Evolutionary conservation across 2,113 vertebrate genomes (phyloP).

Genomic region (Lepidothrix coronata): DNA sequence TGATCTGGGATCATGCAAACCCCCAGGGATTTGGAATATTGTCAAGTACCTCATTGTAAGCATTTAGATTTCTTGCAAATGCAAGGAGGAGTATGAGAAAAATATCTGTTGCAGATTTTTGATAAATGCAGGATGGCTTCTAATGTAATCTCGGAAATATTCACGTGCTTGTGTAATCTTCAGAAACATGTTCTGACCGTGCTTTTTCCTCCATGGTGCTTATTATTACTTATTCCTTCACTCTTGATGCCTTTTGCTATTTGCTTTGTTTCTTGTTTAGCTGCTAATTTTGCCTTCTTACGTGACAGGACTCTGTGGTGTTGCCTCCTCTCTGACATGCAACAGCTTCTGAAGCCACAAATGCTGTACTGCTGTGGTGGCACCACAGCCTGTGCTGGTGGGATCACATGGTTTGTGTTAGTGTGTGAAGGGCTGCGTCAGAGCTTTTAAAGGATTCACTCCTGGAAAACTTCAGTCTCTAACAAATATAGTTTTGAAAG

Average conservation of each 20-base stretch:
- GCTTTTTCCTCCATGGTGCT: not conserved
- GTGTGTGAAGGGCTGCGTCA: not conserved
- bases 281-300: not conserved
- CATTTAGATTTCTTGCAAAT: not conserved
- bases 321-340: not conserved
- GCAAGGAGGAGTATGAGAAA: not conserved
- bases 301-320: not conserved
- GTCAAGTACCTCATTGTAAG: not conserved
- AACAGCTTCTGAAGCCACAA: not conserved
- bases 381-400: not conserved
- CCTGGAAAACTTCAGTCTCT: not conserved
- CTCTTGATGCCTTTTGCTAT: not conserved
- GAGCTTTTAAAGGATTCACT: not conserved
- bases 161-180: not conserved
- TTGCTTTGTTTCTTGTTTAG: not conserved
- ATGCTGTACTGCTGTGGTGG: rapidly evolving
- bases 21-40: not conserved
- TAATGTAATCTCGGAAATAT: not conserved
- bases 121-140: not conserved
- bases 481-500: not conserved
- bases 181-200: rapidly evolving
- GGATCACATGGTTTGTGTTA: not conserved
- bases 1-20: not conserved
- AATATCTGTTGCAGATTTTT: not conserved
- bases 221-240: not conserved